These are phyloP conservation scores for Gorsachius magnificus DNA, from an alignment of 2,797 vertebrate genomes.

Conservation along the genomic window DNA sequence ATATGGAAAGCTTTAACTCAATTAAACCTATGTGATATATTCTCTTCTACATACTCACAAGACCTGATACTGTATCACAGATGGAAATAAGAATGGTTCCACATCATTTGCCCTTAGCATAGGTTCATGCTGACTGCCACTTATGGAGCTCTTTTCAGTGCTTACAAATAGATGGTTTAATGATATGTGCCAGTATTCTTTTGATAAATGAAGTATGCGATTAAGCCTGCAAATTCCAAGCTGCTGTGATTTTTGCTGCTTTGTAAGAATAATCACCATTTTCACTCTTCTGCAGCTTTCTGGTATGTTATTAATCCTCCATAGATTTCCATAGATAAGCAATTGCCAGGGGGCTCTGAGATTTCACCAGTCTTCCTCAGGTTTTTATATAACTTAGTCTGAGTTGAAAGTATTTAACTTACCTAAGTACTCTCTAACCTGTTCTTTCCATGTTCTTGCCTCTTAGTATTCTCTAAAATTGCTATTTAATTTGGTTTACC, in stretches of 20 bases:
- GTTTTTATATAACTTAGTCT: not conserved
- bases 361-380: not conserved
- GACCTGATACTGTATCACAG: not conserved
- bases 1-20: not conserved
- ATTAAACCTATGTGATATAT: not conserved
- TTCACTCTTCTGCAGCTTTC: not conserved
- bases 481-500: not conserved
- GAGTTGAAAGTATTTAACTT: not conserved
- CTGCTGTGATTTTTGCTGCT: not conserved
- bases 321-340: not conserved
- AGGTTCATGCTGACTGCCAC: not conserved
- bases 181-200: not conserved
- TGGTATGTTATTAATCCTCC: not conserved
- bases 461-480: not conserved
- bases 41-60: not conserved
- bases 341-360: not conserved
- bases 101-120: not conserved
- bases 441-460: not conserved
- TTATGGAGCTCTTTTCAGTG: not conserved
- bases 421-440: not conserved
- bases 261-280: not conserved
- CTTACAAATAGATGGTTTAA: not conserved
- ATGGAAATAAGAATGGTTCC: not conserved
- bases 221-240: not conserved
- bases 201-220: not conserved